Evolutionary conservation across 1,140 invertebrate species (phyloP).

Genomic region (Drosophila quadrilineata): DNA sequence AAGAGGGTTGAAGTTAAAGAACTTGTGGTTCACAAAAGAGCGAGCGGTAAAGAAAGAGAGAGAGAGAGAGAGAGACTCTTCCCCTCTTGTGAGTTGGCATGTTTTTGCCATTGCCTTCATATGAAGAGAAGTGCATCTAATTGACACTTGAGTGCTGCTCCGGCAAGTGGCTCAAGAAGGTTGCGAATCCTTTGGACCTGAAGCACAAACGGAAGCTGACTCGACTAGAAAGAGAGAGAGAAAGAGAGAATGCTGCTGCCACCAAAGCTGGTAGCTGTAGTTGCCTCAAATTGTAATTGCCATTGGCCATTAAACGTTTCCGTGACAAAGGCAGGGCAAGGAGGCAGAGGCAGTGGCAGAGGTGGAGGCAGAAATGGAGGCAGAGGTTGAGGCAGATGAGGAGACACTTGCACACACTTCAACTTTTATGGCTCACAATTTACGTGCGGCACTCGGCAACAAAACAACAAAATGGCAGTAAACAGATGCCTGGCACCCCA

Average conservation of each 20-base stretch:
- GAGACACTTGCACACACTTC: conserved; percentile 37
- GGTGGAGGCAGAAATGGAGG: background rate
- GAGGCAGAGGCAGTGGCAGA: background rate
- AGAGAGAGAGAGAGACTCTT: background rate
- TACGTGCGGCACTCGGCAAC: conserved; percentile 62
- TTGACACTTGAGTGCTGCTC: conserved; percentile 66
- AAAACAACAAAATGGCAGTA: conserved; percentile 67
- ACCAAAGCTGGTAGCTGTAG: conserved; percentile 8
- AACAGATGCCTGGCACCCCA: conserved; percentile 53
- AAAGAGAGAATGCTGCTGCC: too few relatives aligned
- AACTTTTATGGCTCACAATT: conserved; percentile 54
- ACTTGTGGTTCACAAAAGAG: conserved; percentile 26
- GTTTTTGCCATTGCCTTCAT: conserved; percentile 28
- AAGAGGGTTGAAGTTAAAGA: conserved; percentile 40
- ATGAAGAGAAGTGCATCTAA: conserved; percentile 70
- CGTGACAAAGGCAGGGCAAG: background rate
- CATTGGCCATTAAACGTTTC: conserved; percentile 74
- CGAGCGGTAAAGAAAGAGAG: background rate
- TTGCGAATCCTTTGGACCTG: conserved; percentile 45
- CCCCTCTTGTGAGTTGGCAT: conserved; percentile 36
- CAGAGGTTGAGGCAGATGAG: background rate
- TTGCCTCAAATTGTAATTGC: conserved; percentile 65
- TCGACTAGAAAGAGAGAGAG: too few relatives aligned
- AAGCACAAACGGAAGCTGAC: background rate
- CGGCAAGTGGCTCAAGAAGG: conserved; percentile 51